Base-by-base conservation (phyloP, 2,888 invertebrate genomes). In the Agonopterix alstromeriana region DNA sequence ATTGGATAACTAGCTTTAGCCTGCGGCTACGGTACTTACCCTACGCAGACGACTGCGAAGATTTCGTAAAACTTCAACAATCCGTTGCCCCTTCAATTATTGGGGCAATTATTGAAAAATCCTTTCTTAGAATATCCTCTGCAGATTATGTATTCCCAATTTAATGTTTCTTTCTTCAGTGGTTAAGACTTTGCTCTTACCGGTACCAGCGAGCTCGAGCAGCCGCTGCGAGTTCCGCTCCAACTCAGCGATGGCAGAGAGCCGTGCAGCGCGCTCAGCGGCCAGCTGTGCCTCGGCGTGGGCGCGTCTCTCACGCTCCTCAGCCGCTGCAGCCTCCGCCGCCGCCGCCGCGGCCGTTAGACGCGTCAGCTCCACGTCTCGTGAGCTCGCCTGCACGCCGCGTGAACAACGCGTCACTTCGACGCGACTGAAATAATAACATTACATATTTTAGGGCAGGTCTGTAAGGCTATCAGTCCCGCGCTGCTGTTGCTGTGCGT, bases 181-280 rank as follows among this genome's bases (percentile, higher is more conserved):
- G 27, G 27, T 27, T 27, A 5, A 27, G 27, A 27, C 27, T 5
- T 5, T 27, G 27, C 27, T 5, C 27, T 27, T 50, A 90, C 90
- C 76, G 67, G 80, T 73, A 59, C 91, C 77, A 70, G 78, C 86
- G 62, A 91, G 87, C 42, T 91, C 93, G 57, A 94, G 82, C 41
- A 95, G 92, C 46, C 95, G 85, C 63, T 93, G 92, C 12, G 94
- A 92, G 72, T 95, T 95, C 54, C 91, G 88, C 60, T 94, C 93
- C 43, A 95, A 79, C 73, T 95, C 95, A 10, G 93, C 91, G 63
- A 93, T 91, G 50, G 94, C 92, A 3, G 93, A 92, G n/a, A 92
- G 90, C 48, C 95, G 92, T 50, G 94, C 94, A 8, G 93, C 90
- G 2, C 92, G 89, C 64, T 95, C 95, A 10, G 92, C 92, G 40